Evolutionary conservation across 2,113 vertebrate species (phyloP), one percentile per base, ranked within the genome.

Genomic region (Sceloporus undulatus): DNA sequence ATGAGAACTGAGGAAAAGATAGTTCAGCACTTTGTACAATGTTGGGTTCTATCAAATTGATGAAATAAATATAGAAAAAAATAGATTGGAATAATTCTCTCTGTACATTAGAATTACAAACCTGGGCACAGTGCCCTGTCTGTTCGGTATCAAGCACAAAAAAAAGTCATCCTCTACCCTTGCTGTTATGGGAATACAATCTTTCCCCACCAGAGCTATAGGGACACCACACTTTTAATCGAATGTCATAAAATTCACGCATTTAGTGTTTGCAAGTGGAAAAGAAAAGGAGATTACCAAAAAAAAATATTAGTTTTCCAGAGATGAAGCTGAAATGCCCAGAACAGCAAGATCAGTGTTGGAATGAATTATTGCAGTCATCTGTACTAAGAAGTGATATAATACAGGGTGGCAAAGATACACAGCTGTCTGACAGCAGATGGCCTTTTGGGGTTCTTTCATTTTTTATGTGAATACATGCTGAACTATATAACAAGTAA

Each of bases 331-430:
- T 88, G 29, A 27, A 84, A 66, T 78, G 85, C 85, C 5, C 2
- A 82, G 85, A 86, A 85, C 9, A 85, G 52, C 84, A 48, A 78
- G 73, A 84, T 68, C 54, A 86, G 78, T 9, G 81, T 4, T 29
- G 5, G 82, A 84, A 40, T 54, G 16, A 16, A 21, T 14, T 77
- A 71, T 70, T 79, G 66, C 84, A 87, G 82, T 42, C 85, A 91
- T 90, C 82, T 87, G 74, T 85, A 85, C 29, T 14, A 34, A 9
- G 83, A 87, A 86, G 76, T 42, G 91, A 73, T 79, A 85, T 52
- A 62, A 78, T 79, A 42, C 56, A 25, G 79, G 25, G 29, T 56
- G 18, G 23, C 48, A 91, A 73, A 85, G 42, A 83, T 29, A 52
- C 3, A 27, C 56, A 73, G 38, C 48, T 65, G 54, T 79, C 87